Conservation (phyloP, 2,797 vertebrate genomes). For the Pristis pectinata region DNA sequence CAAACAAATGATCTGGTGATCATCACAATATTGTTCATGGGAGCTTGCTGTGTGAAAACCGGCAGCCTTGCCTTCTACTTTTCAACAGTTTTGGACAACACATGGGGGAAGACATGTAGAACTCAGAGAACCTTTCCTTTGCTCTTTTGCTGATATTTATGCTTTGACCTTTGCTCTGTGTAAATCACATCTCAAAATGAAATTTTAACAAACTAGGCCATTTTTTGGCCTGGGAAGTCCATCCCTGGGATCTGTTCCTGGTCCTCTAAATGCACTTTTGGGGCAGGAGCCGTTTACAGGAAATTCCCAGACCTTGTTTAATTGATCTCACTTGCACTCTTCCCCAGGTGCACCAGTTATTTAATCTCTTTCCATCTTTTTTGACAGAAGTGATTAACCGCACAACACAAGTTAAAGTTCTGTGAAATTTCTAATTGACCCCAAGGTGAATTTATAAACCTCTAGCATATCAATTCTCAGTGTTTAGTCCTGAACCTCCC, state of each 20-base stretch:
- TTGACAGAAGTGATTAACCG: neutral
- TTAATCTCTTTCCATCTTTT: neutral
- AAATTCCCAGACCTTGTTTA: neutral
- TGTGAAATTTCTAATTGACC: constrained; percentile 24
- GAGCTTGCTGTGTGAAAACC: neutral
- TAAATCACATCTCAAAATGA: neutral
- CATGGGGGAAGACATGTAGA: too few relatives aligned
- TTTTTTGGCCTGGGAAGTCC: neutral
- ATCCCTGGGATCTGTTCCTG: neutral
- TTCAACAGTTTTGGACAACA: neutral
- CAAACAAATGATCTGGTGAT: neutral
- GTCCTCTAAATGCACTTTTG: neutral
- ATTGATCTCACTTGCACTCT: neutral
- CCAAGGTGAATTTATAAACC: neutral
- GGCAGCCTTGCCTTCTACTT: neutral
- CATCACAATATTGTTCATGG: neutral
- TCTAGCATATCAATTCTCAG: neutral
- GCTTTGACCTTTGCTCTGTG: neutral
- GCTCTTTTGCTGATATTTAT: neutral
- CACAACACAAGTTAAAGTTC: neutral
- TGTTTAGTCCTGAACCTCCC: neutral
- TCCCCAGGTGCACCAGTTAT: neutral
- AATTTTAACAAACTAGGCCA: neutral
- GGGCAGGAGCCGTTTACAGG: neutral
- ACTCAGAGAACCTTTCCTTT: too few relatives aligned